Evolutionary conservation across 2,888 invertebrate species (phyloP).

Genomic region (Drosophila tripunctata): DNA sequence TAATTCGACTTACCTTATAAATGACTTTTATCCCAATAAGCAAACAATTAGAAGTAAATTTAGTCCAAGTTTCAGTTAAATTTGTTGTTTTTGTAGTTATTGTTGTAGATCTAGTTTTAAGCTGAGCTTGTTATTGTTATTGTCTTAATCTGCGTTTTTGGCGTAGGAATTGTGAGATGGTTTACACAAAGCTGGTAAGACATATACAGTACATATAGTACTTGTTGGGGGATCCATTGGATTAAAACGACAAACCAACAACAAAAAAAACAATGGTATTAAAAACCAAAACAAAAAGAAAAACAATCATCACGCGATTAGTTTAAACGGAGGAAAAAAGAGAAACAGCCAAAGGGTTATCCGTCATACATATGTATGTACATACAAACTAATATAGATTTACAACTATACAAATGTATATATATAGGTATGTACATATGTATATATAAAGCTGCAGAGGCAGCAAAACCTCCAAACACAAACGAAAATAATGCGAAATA

Average conservation of each 20-base stretch:
- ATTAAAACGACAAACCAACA: slow-evolving; percentile 22
- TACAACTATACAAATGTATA: slow-evolving; percentile 7
- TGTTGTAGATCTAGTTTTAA: slow-evolving; percentile 57
- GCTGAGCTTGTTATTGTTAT: slow-evolving; percentile 58
- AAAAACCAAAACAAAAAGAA: slow-evolving; percentile 11
- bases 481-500: slow-evolving; percentile 72
- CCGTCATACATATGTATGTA: slow-evolving; percentile 25
- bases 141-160: slow-evolving; percentile 46
- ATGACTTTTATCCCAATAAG: slow-evolving; percentile 14
- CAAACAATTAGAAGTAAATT: slow-evolving; percentile 30
- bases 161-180: slow-evolving; percentile 41
- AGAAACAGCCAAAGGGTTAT: slow-evolving; percentile 53
- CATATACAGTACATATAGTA: slow-evolving; percentile 47
- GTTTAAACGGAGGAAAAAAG: slow-evolving; percentile 38
- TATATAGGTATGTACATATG: slow-evolving; percentile 26
- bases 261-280: slow-evolving; percentile 15
- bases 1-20: slow-evolving; percentile 1
- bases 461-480: slow-evolving; percentile 60
- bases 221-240: slow-evolving; percentile 38
- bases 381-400: slow-evolving; percentile 12
- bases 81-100: slow-evolving; percentile 9
- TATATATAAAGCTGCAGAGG: slow-evolving; percentile 51
- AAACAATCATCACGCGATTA: slow-evolving; percentile 50
- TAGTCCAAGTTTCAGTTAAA: slow-evolving; percentile 23
- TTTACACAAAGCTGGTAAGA: slow-evolving; percentile 36